phyloP scores from a whole-genome alignment of 2,797 vertebrate species.

The Hafferia zeledoni region DNA sequence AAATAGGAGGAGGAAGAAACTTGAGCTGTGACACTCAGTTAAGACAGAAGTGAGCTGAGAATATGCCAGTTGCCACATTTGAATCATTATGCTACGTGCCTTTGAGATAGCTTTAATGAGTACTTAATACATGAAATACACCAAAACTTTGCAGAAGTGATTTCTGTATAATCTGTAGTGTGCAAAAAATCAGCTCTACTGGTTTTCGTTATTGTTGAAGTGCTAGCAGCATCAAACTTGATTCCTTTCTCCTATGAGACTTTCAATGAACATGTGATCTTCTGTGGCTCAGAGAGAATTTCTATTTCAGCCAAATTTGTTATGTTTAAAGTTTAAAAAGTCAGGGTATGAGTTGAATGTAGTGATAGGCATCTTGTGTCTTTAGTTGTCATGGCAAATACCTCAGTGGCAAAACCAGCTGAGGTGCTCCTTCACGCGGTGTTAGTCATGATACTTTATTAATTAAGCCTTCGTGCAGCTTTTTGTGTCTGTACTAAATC shows the following conservation, averaged over 20 bases:
- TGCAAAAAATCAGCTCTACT: not conserved
- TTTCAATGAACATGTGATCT: not conserved
- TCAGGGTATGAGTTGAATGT: not conserved
- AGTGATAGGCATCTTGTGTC: not conserved
- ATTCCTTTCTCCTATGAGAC: not conserved
- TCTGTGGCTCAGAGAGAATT: not conserved
- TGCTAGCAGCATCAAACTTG: not conserved
- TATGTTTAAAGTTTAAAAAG: not conserved
- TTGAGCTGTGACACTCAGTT: not conserved
- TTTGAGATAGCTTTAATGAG: not conserved
- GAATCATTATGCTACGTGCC: not conserved
- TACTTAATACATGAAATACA: not conserved
- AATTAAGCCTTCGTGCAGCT: not conserved
- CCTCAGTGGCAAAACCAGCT: not conserved
- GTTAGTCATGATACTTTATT: not conserved
- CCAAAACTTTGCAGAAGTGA: not conserved
- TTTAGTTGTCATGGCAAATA: not conserved
- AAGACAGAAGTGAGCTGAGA: constrained; percentile 16
- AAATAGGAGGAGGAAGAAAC: not conserved
- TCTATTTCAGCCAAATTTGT: not conserved
- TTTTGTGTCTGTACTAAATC: not conserved
- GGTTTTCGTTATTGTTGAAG: not conserved
- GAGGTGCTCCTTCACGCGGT: not conserved
- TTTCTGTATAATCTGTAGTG: not conserved
- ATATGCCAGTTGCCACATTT: not conserved